phyloP scores from a whole-genome alignment of 2,797 vertebrate species.

The Crenichthys baileyi region DNA sequence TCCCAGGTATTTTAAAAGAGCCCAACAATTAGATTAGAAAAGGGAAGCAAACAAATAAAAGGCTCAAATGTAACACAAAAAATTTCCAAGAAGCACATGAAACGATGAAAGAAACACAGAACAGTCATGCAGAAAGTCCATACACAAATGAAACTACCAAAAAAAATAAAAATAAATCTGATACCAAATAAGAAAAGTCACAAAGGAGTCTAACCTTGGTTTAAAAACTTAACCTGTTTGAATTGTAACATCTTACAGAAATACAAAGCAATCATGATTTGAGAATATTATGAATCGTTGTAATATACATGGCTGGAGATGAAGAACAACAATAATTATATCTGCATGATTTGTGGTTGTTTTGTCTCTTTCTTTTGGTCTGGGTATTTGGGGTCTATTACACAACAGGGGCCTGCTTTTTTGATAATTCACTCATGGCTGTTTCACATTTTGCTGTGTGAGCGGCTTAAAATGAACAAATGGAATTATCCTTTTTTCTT shows the following conservation, averaged over 20 bases:
- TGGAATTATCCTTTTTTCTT: background rate
- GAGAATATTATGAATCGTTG: background rate
- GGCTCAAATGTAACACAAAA: background rate
- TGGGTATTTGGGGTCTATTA: background rate
- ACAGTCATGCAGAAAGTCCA: too few relatives aligned
- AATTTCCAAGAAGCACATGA: background rate
- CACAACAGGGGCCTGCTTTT: background rate
- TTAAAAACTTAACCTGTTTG: background rate
- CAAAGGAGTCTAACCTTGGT: background rate
- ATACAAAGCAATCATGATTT: background rate
- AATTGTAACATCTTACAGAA: background rate
- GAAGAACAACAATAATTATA: background rate
- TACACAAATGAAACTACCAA: background rate
- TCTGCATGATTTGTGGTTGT: background rate
- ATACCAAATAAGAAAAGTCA: too few relatives aligned
- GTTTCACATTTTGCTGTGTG: background rate
- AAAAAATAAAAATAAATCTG: background rate
- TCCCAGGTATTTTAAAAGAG: too few relatives aligned
- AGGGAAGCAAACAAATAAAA: background rate
- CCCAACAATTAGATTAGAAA: background rate
- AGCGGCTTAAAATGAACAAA: background rate
- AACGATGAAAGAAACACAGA: background rate
- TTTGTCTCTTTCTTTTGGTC: background rate
- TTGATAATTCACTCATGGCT: background rate
- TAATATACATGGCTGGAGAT: background rate